Evolutionary conservation across 2,797 vertebrate species (phyloP), one percentile per base, ranked within the genome.

Genomic region (Allobates femoralis): DNA sequence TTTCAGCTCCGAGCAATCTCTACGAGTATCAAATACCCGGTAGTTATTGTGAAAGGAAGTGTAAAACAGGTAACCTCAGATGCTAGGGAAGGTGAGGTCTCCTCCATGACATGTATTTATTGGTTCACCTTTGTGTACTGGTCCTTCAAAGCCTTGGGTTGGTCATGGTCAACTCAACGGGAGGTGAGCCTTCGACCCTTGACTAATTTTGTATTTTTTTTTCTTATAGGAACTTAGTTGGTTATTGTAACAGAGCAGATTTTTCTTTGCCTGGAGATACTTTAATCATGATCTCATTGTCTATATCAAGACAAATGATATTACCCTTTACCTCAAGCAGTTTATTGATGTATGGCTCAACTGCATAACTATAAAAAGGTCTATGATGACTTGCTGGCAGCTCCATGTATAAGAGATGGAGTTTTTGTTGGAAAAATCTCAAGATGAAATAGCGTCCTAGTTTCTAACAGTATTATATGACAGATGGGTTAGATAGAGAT

Each of bases 401-500:
- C 81, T 86, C 90, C 89, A 86, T 85, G 76, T 80, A 23, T 50
- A 85, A 71, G 53, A 88, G 88, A 84, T 51, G 53, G 51, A 51
- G 73, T 51, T 91, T 91, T 90, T 91, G 56, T 89, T 92, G 91
- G 90, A 91, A 90, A 89, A 78, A 74, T n/a, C 37, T 88, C 83
- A 85, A 92, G 89, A 53, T 92, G 89, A 93, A 90, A 85, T 90
- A 89, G 77, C 78, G 90, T 86, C 88, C 84, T 64, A 88, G 82
- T 89, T 92, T 93, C 90, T 90, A 92, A 89, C 85, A 90, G 89
- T 90, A 91, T 94, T 94, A 93, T 93, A 92, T 95, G 95, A 94
- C 94, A 92, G 91, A 88, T 89, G 89, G 90, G 91, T 90, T 77
- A 95, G 95, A 96, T 95, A 89, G 30, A 95, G 96, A 96, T 96